Evolutionary conservation across 2,888 invertebrate genomes (phyloP), one percentile per base, ranked within the genome.

Genomic region (Muschampia plurimacula): DNA sequence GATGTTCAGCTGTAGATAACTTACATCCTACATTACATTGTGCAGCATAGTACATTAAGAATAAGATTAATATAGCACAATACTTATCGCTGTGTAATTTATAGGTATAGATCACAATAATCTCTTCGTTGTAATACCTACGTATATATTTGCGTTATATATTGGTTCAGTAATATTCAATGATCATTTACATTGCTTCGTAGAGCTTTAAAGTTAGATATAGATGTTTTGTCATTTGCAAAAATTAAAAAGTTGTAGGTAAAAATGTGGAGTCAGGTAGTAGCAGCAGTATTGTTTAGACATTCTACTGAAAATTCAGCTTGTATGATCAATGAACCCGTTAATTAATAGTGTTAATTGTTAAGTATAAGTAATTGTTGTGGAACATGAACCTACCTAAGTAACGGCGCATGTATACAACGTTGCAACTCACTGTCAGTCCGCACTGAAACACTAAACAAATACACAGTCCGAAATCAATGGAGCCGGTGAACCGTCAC

Each of bases 401-500:
- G 74, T 72, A 73, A 80, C 69, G 55, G 77, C 77, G 80, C 80
- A 81, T 79, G 59, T 65, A 77, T 80, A 76, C 80, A 81, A 57
- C 65, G 78, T 77, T 73, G 77, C 77, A 81, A 80, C 78, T 78
- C 77, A 82, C 82, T 78, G 80, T 78, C 83, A 83, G 84, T 85
- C 66, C 80, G 83, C 86, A 85, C 87, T 87, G 86, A 80, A 81
- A 86, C 84, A 86, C 83, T 80, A 83, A 71, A 71, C 71, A 49
- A 66, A 59, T 46, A 85, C 85, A 90, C 91, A 89, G 90, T 90
- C 87, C 88, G 81, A 78, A 82, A 77, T 80, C 79, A 80, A 52
- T 66, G 44, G 65, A 78, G 73, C 77, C 82, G 82, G 77, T 80
- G 82, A 83, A 77, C 78, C 86, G 84, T 86, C 85, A 67, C 41